Percentiles rank a stretch among this genome's conserved stretches.
Evolutionary conservation across 2,888 invertebrate genomes (phyloP).

Genomic region (Polyploca ridens): DNA sequence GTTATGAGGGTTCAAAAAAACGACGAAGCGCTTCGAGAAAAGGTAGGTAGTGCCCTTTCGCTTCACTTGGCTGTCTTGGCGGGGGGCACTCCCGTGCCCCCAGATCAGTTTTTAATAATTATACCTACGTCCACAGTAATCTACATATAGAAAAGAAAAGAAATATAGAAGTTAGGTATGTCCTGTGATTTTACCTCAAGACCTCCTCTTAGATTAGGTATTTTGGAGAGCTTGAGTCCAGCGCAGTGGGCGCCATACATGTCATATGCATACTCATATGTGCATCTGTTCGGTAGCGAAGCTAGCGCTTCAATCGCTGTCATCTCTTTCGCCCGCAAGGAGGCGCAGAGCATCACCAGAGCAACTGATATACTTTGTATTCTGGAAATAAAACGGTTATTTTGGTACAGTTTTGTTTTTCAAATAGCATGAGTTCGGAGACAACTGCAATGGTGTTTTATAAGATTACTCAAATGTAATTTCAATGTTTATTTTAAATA

Average conservation of each 20-base stretch:
- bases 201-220: slow-evolving; percentile 79
- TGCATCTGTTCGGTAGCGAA: slow-evolving; percentile 69
- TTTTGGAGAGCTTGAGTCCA: slow-evolving; percentile 69
- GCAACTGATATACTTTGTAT: slow-evolving; percentile 40
- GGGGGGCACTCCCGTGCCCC: no score
- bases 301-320: slow-evolving; percentile 68
- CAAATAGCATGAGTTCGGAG: no score
- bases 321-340: slow-evolving; percentile 51
- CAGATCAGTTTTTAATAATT: no score
- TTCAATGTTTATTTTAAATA: no score
- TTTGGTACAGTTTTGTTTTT: background rate
- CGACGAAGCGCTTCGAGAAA: no score
- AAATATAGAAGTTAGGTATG: background rate
- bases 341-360: slow-evolving; percentile 36
- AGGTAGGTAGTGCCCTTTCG: no score
- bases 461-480: no score
- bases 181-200: slow-evolving; percentile 75
- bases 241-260: slow-evolving; percentile 84
- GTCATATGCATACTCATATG: slow-evolving; percentile 76
- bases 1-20: no score
- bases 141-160: no score
- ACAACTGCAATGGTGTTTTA: no score
- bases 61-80: no score
- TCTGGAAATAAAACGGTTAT: slow-evolving; percentile 48
- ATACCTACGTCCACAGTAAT: no score